Evolutionary conservation across 2,797 vertebrate genomes (phyloP).

Genomic region (Artibeus lituratus): DNA sequence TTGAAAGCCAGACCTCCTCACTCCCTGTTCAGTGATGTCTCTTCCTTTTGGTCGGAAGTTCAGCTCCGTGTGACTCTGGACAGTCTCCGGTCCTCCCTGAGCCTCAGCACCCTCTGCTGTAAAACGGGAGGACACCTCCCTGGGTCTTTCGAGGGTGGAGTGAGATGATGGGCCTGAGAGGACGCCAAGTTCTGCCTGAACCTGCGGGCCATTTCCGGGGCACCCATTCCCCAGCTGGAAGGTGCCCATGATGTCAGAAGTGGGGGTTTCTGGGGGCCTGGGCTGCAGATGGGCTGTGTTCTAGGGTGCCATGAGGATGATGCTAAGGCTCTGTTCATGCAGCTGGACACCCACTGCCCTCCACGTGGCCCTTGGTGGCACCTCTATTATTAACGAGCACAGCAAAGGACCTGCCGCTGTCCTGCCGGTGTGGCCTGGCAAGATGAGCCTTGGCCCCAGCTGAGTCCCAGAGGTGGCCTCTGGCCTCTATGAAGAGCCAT

Average conservation of each 20-base stretch:
- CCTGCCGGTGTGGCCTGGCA: background rate
- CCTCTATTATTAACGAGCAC: background rate
- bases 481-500: conserved; percentile 46
- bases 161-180: background rate
- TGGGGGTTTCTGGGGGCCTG: background rate
- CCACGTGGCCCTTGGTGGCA: background rate
- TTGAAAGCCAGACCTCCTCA: background rate
- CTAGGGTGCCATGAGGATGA: background rate
- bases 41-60: background rate
- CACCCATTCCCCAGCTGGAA: background rate
- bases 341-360: background rate
- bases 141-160: background rate
- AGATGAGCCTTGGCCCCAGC: background rate
- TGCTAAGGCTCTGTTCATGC: background rate
- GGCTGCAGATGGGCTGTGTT: background rate
- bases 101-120: background rate
- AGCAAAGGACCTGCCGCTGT: background rate
- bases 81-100: background rate
- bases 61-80: background rate
- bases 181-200: background rate
- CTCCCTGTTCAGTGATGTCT: background rate
- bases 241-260: background rate
- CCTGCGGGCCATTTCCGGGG: background rate
- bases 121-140: background rate
- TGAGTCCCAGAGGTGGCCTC: background rate